Conservation (phyloP, 2,113 vertebrate species). For the Poeciliopsis occidentalis region DNA sequence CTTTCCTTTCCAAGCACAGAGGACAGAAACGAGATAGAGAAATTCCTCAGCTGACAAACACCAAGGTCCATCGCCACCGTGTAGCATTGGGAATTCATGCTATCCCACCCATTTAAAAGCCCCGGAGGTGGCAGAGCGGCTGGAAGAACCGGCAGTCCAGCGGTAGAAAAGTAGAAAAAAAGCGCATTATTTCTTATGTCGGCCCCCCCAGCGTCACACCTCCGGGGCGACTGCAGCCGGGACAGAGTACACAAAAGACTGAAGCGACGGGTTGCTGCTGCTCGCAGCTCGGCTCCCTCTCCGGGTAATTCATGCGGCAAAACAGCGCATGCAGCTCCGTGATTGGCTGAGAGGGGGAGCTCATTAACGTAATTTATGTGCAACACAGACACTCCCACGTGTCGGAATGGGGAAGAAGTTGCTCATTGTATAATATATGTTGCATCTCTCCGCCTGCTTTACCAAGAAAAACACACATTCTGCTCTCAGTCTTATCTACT, state of each 20-base stretch:
- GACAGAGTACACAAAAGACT: slow-evolving; percentile 66
- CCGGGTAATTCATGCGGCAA: slow-evolving; percentile 36
- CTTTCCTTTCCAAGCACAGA: slow-evolving; percentile 90
- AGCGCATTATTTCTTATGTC: slow-evolving; percentile 49
- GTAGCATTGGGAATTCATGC: slow-evolving; percentile 91
- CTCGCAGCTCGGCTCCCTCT: slow-evolving; percentile 21
- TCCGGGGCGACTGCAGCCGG: slow-evolving; percentile 35
- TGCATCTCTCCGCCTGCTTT: slow-evolving; percentile 18
- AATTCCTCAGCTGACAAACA: slow-evolving; percentile 94
- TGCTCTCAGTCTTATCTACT: background rate
- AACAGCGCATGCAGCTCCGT: slow-evolving; percentile 5
- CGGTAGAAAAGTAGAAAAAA: slow-evolving; percentile 62
- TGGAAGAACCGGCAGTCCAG: slow-evolving; percentile 27
- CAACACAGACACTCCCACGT: rapidly evolving
- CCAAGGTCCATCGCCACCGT: slow-evolving; percentile 95
- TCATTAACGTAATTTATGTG: slow-evolving; percentile 57
- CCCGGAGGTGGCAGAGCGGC: background rate
- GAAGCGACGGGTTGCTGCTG: slow-evolving; percentile 44
- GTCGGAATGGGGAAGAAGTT: slow-evolving; percentile 19
- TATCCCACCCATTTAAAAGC: slow-evolving; percentile 74
- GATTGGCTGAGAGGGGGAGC: slow-evolving; percentile 53
- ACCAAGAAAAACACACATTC: background rate
- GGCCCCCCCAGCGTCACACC: background rate
- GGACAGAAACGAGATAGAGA: slow-evolving; percentile 94
- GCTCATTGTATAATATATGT: slow-evolving; percentile 4